These are phyloP conservation scores for Limosa lapponica DNA, from an alignment of 2,797 vertebrate species.

Conservation along the genomic window DNA sequence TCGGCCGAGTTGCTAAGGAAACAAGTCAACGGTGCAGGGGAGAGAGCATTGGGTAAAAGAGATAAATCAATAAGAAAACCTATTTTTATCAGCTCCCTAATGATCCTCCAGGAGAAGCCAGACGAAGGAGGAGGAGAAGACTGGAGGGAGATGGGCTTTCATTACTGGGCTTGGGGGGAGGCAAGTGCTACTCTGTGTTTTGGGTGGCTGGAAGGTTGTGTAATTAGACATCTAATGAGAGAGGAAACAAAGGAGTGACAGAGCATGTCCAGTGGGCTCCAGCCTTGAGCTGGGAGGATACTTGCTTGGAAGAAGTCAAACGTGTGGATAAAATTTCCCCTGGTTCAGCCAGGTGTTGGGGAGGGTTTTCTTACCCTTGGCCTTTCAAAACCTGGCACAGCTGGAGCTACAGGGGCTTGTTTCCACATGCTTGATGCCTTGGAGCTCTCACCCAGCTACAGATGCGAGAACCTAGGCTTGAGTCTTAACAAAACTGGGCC, in stretches of 20 bases:
- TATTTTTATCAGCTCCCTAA: constrained; percentile 82
- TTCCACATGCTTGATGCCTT: accelerated
- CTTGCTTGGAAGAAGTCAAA: background rate
- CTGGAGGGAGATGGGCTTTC: constrained; percentile 24
- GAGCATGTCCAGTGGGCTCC: background rate
- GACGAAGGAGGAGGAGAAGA: constrained; percentile 49
- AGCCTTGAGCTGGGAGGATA: background rate
- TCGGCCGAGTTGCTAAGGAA: constrained; percentile 78
- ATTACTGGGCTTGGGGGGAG: constrained; percentile 26
- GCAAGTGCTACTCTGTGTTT: background rate
- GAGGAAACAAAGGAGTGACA: background rate
- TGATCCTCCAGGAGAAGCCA: constrained; percentile 69
- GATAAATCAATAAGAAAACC: constrained; percentile 81
- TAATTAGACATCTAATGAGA: background rate
- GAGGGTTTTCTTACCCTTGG: background rate
- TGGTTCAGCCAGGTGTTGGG: background rate
- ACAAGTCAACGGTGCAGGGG: constrained; percentile 74
- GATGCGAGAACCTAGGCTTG: background rate
- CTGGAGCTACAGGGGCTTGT: background rate
- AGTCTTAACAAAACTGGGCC: accelerated
- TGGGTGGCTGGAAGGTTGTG: constrained; percentile 32
- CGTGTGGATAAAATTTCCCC: background rate
- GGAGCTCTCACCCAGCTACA: background rate
- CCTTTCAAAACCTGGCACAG: background rate
- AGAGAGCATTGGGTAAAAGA: constrained; percentile 74